Base-by-base conservation (phyloP, 2,113 vertebrate genomes). In the Zapornia atra region DNA sequence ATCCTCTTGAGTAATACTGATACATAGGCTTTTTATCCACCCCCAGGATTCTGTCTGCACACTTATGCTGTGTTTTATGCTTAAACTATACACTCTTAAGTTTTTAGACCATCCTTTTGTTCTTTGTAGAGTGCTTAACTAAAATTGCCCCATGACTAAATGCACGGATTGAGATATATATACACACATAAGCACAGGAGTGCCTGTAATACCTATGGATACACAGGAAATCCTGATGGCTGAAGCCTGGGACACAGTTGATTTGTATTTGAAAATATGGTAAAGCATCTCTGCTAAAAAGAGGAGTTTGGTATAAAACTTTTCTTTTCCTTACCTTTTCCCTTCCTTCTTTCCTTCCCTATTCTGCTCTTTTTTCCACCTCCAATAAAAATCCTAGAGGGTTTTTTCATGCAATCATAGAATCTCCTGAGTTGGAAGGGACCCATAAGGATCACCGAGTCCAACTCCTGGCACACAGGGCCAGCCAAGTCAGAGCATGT, bases 1-100 rank as follows among this genome's bases (percentile, higher is more conserved):
- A 73, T 70, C 59, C 13, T 95, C 87, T 94, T 90, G 68, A 88
- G 71, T 54, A 96, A 93, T 77, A 71, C 59, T 93, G 82, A 94
- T 63, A 96, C 92, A 92, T 51, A n/a, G 2, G 54, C 71, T 60
- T 88, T 64, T 75, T 88, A 76, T 56, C 90, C 85, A 78, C 82
- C 60, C 75, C 90, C 88, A 78, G 71, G 63, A 80, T 90, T 90
- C 59, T 5, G 5, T 82, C 89, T 96, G 79, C 82, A 63, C 15
- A 4, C 33, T 38, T 61, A 28, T 71, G 56, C 38, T 73, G 75
- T 53, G 33, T 76, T 78, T 86, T 71, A n/a, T 70, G 56, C n/a
- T 73, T 92, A 29, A 88, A 31, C 24, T 50, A 28, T 18, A 54
- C 29, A 3, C 17, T 61, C 25, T 56, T 72, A 60, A 26, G 15